Conservation (phyloP, 2,888 invertebrate species). For the Platycheirus albimanus region DNA sequence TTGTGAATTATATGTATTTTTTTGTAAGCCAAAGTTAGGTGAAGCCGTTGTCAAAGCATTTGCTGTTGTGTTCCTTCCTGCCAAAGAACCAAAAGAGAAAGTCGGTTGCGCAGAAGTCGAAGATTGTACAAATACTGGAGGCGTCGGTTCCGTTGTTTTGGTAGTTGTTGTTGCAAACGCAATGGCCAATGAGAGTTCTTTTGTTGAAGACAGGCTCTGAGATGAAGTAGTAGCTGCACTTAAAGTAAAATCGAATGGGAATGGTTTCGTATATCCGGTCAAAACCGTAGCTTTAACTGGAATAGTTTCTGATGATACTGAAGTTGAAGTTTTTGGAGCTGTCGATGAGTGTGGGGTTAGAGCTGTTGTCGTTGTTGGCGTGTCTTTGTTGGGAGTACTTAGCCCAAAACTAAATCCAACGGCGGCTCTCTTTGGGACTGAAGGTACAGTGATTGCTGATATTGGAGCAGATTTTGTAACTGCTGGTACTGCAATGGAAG, state of each 20-base stretch:
- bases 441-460: neutral
- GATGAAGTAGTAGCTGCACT: slow-evolving; percentile 15
- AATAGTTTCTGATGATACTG: neutral
- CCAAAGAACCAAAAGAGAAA: slow-evolving; percentile 47
- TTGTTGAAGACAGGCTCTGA: slow-evolving; percentile 26
- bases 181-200: slow-evolving; percentile 1
- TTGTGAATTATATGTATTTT: slow-evolving; percentile 11
- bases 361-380: slow-evolving; percentile 36
- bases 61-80: slow-evolving; percentile 25
- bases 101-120: slow-evolving; percentile 5
- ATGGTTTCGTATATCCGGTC: slow-evolving; percentile 22
- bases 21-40: slow-evolving; percentile 53
- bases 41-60: slow-evolving; percentile 16
- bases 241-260: slow-evolving; percentile 35
- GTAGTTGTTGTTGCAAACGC: slow-evolving; percentile 34
- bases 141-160: slow-evolving; percentile 9
- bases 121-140: slow-evolving; percentile 33
- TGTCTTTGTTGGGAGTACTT: slow-evolving; percentile 52
- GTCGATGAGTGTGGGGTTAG: neutral
- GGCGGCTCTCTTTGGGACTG: slow-evolving; percentile 16
- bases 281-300: neutral
- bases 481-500: neutral
- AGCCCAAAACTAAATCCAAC: slow-evolving; percentile 52
- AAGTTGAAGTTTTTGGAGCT: neutral
- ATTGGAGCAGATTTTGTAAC: slow-evolving; percentile 6